These are phyloP conservation scores for Xestia rhomboidea DNA, from an alignment of 2,888 invertebrate species.

Conservation along the genomic window DNA sequence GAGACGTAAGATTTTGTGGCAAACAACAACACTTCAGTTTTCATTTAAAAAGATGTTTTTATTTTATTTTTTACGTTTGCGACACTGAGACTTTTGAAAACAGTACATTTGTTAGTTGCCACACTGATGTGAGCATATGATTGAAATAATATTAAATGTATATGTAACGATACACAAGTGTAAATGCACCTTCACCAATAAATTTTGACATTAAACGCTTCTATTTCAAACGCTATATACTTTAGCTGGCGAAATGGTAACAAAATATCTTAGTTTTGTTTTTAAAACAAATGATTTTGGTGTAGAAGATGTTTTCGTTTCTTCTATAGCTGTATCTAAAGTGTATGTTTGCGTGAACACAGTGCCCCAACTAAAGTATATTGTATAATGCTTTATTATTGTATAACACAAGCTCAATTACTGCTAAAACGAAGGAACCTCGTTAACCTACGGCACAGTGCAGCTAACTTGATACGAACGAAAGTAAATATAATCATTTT, in stretches of 20 bases:
- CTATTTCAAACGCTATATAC: slow-evolving; percentile 63
- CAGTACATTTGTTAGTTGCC: slow-evolving; percentile 37
- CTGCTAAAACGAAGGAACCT: slow-evolving; percentile 71
- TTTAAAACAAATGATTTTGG: neutral
- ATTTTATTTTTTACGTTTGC: slow-evolving; percentile 12
- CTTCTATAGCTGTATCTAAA: neutral
- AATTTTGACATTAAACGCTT: slow-evolving; percentile 69
- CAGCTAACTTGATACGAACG: slow-evolving; percentile 65
- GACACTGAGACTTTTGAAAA: slow-evolving; percentile 21
- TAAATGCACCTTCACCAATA: slow-evolving; percentile 88
- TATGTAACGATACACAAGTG: slow-evolving; percentile 68
- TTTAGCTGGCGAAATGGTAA: slow-evolving; percentile 60
- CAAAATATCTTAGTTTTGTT: neutral
- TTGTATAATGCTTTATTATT: slow-evolving; percentile 43
- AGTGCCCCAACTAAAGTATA: slow-evolving; percentile 55
- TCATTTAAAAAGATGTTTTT: slow-evolving; percentile 1
- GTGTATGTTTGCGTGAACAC: neutral
- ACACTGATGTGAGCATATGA: slow-evolving; percentile 41
- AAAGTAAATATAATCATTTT: slow-evolving; percentile 69
- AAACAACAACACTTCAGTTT: slow-evolving; percentile 20
- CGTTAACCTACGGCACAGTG: slow-evolving; percentile 71
- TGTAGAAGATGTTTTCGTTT: neutral
- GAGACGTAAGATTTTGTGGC: slow-evolving; percentile 42
- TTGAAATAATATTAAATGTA: slow-evolving; percentile 59
- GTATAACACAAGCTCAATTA: slow-evolving; percentile 64